Evolutionary conservation across 2,888 invertebrate species (phyloP).

Genomic region (Odontocerum albicorne): DNA sequence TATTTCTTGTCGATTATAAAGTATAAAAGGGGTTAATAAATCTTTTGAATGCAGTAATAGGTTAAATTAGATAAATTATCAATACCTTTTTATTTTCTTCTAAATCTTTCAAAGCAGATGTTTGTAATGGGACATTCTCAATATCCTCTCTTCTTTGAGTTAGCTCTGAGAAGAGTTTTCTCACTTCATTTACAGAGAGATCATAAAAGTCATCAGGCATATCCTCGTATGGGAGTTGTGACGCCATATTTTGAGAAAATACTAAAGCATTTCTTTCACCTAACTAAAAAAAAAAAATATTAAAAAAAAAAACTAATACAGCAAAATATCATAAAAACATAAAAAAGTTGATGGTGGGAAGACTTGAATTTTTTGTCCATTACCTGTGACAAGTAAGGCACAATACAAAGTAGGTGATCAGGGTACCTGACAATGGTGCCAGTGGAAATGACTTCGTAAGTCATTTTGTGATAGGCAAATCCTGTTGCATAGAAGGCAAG

Average conservation of each 20-base stretch:
- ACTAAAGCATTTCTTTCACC: conserved; percentile 75
- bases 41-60: too few species aligned
- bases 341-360: too few species aligned
- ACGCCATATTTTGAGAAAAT: conserved; percentile 64
- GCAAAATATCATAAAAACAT: conserved; percentile 9
- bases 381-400: too few species aligned
- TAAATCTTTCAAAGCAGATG: conserved; percentile 62
- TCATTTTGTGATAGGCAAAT: too few species aligned
- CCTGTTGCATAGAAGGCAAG: too few species aligned
- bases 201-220: conserved; percentile 88
- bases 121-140: conserved; percentile 75
- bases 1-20: too few species aligned
- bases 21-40: too few species aligned
- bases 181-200: conserved; percentile 80
- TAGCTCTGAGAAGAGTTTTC: conserved; percentile 71
- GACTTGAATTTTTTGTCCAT: too few species aligned
- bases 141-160: conserved; percentile 64
- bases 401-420: too few species aligned
- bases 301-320: conserved; percentile 12
- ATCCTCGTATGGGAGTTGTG: conserved; percentile 65
- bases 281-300: conserved; percentile 55
- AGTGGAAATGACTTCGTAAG: too few species aligned
- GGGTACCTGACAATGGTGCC: too few species aligned
- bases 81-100: conserved; percentile 56
- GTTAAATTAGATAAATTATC: too few species aligned